A percentile compares a stretch with the other conserved stretches of the same genome.
phyloP scores from a whole-genome alignment of 2,888 invertebrate species.

The Epirrhoe tristata region DNA sequence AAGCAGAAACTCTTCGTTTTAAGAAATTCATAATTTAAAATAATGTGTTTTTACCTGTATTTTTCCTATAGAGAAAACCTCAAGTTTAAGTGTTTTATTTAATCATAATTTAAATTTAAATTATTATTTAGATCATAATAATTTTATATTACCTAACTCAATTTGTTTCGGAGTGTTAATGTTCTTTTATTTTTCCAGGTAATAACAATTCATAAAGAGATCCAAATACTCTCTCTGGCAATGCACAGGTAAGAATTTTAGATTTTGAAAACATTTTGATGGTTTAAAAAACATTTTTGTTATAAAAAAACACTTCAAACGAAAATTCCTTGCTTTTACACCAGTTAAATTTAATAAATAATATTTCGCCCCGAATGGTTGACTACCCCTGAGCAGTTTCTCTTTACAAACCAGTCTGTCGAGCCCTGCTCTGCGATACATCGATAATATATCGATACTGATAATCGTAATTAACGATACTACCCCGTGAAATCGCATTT shows the following conservation, averaged over 20 bases:
- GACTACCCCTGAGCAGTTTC: conserved; percentile 71
- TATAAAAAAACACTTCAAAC: too few species aligned
- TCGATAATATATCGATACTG: conserved; percentile 76
- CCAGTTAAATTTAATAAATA: conserved; percentile 23
- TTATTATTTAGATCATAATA: too few species aligned
- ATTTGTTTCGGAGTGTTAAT: neutral
- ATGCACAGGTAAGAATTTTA: conserved; percentile 24
- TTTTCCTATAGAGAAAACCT: too few species aligned
- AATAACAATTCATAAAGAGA: conserved; percentile 44
- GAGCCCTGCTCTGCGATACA: conserved; percentile 60
- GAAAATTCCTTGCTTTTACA: neutral
- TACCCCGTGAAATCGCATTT: conserved; percentile 76
- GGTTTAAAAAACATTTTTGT: too few species aligned
- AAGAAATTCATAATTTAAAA: too few species aligned
- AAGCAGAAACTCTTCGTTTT: too few species aligned
- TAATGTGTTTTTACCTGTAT: too few species aligned
- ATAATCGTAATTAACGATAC: conserved; percentile 79
- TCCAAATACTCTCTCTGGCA: neutral
- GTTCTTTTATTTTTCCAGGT: conserved; percentile 52
- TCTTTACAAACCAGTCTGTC: conserved; percentile 72
- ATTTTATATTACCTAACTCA: too few species aligned
- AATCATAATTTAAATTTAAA: too few species aligned
- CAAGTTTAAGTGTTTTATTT: too few species aligned
- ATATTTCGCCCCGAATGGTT: conserved; percentile 70
- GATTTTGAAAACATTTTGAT: neutral